phyloP scores from a whole-genome alignment of 2,888 invertebrate genomes.

The Pharmacophagus antenor region DNA sequence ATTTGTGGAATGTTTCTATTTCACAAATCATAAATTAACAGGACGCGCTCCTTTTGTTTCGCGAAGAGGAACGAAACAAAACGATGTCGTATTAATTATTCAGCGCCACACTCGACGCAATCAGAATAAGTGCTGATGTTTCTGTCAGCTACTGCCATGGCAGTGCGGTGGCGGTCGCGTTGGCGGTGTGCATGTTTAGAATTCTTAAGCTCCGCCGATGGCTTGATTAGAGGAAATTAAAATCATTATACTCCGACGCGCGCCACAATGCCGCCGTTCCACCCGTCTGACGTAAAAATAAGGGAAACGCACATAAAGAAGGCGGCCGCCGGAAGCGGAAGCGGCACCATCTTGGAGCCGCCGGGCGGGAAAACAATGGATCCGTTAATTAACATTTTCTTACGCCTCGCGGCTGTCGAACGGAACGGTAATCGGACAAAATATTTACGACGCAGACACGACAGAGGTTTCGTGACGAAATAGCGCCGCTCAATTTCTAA shows the following conservation, averaged over 20 bases:
- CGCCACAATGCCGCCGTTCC: constrained; percentile 67
- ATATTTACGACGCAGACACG: constrained; percentile 77
- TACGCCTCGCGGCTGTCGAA: constrained; percentile 82
- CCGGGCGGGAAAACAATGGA: constrained; percentile 86
- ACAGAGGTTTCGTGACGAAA: constrained; percentile 70
- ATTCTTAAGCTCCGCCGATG: constrained; percentile 79
- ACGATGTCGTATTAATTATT: constrained; percentile 80
- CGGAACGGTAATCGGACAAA: constrained; percentile 81
- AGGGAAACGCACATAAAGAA: constrained; percentile 79
- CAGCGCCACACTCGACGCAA: constrained; percentile 79
- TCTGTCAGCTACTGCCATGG: constrained; percentile 75
- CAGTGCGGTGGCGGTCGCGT: constrained; percentile 39
- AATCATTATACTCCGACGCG: constrained; percentile 77
- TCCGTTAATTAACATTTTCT: constrained; percentile 90
- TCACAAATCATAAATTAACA: constrained; percentile 65
- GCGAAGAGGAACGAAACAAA: constrained; percentile 59
- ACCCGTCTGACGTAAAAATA: constrained; percentile 74
- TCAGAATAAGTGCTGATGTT: constrained; percentile 81
- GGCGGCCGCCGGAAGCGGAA: constrained; percentile 78
- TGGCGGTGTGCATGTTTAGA: constrained; percentile 74
- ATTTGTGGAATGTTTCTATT: constrained; percentile 36
- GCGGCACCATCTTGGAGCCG: constrained; percentile 82
- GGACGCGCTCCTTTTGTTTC: constrained; percentile 66
- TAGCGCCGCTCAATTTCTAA: constrained; percentile 13
- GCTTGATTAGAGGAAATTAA: constrained; percentile 82